phyloP scores from a whole-genome alignment of 1,140 invertebrate species.

The Atopsyche davidsoni region DNA sequence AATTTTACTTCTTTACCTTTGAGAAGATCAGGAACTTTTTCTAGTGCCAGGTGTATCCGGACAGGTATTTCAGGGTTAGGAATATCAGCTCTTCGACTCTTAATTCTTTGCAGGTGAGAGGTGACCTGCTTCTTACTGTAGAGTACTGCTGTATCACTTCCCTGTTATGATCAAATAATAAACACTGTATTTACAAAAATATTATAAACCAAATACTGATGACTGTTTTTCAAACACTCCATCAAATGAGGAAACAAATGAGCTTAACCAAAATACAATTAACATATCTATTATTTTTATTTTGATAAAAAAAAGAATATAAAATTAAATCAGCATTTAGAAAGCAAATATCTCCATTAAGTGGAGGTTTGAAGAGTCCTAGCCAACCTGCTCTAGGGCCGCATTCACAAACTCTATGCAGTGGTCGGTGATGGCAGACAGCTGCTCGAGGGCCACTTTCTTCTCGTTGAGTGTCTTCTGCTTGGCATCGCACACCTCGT shows the following conservation, averaged over 20 bases:
- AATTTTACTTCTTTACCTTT: constrained; percentile 55
- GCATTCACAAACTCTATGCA: constrained; percentile 76
- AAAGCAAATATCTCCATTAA: too few relatives aligned
- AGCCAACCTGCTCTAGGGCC: constrained; percentile 54
- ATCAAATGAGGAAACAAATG: too few relatives aligned
- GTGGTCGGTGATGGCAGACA: constrained; percentile 78
- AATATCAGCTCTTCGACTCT: constrained; percentile 71
- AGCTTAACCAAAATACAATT: too few relatives aligned
- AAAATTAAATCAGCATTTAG: too few relatives aligned
- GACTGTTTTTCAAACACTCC: too few relatives aligned
- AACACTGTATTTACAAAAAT: too few relatives aligned
- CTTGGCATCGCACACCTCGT: constrained; percentile 77
- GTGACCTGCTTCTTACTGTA: constrained; percentile 74
- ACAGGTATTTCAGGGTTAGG: constrained; percentile 80
- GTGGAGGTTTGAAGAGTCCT: too few relatives aligned
- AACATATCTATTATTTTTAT: too few relatives aligned
- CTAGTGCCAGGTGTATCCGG: constrained; percentile 66
- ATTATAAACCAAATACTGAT: too few relatives aligned
- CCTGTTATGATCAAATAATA: too few relatives aligned
- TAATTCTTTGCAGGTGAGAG: constrained; percentile 70
- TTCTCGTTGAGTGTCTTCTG: constrained; percentile 77
- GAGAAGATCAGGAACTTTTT: constrained; percentile 70
- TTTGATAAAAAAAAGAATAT: too few relatives aligned
- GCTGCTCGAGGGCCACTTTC: constrained; percentile 69
- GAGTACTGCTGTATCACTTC: constrained; percentile 75